A percentile compares a stretch with the other conserved stretches of the same genome.
These are phyloP conservation scores for Amphiprion ocellaris DNA, from an alignment of 2,113 vertebrate genomes.

Conservation along the genomic window DNA sequence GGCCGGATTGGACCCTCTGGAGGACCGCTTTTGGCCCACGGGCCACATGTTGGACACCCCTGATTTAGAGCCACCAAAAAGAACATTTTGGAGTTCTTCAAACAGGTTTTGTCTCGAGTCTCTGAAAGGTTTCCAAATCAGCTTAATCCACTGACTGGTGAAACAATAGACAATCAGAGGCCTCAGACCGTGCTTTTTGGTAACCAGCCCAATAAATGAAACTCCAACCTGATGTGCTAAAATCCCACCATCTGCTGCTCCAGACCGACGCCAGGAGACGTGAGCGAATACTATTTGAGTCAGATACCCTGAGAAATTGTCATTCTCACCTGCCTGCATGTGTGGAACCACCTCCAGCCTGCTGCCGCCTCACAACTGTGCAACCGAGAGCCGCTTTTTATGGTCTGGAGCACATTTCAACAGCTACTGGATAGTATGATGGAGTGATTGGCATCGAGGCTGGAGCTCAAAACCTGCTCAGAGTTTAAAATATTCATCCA, in stretches of 20 bases:
- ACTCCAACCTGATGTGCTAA: constrained; percentile 14
- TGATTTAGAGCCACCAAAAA: too few relatives aligned
- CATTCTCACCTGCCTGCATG: constrained; percentile 8
- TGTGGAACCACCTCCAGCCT: constrained; percentile 17
- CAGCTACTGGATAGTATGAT: too few relatives aligned
- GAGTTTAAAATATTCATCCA: too few relatives aligned
- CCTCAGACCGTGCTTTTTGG: not conserved
- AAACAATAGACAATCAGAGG: not conserved
- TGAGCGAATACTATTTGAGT: constrained; percentile 7
- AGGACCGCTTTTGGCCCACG: too few relatives aligned
- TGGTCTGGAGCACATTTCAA: too few relatives aligned
- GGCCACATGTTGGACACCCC: too few relatives aligned
- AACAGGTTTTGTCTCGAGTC: not conserved
- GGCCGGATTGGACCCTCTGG: too few relatives aligned
- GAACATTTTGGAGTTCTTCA: not conserved
- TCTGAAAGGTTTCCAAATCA: not conserved
- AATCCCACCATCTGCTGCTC: constrained; percentile 24
- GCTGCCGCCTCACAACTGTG: too few relatives aligned
- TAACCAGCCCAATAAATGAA: constrained; percentile 8
- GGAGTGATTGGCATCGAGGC: too few relatives aligned
- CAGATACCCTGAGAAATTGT: constrained; percentile 13
- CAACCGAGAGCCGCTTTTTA: too few relatives aligned
- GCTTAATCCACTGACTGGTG: not conserved
- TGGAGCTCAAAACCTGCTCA: too few relatives aligned
- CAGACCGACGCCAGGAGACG: not conserved